These are phyloP conservation scores for Monopis laevigella DNA, from an alignment of 2,888 invertebrate genomes.

Conservation along the genomic window DNA sequence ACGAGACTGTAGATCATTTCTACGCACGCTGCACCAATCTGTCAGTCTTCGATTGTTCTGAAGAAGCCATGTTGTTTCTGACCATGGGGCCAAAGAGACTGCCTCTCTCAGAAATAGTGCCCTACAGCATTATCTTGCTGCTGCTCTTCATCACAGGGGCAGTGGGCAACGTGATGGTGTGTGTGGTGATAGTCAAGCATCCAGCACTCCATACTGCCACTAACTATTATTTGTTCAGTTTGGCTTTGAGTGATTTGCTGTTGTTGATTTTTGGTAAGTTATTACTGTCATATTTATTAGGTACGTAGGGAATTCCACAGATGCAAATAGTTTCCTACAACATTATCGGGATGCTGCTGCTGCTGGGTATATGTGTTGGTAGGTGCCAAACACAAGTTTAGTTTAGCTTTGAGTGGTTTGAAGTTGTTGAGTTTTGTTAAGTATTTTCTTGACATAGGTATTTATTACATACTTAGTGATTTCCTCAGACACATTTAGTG, in stretches of 20 bases:
- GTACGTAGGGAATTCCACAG: too few species aligned
- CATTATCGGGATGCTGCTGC: too few species aligned
- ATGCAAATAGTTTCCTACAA: too few species aligned
- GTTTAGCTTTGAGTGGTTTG: too few species aligned
- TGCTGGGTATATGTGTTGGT: too few species aligned
- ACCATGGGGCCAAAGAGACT: conserved; percentile 71
- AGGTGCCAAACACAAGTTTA: too few species aligned
- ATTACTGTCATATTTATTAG: too few species aligned
- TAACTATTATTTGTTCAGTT: conserved; percentile 90
- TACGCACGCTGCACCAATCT: conserved; percentile 39
- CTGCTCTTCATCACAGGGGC: conserved; percentile 85
- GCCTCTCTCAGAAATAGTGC: conserved; percentile 61
- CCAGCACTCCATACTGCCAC: conserved; percentile 89
- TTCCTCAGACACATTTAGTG: too few species aligned
- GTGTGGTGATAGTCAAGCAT: conserved; percentile 84
- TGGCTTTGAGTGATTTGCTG: conserved; percentile 87
- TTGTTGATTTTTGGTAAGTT: conserved; percentile 83
- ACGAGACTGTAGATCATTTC: conserved; percentile 2
- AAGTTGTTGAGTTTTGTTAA: too few species aligned
- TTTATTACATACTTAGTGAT: too few species aligned
- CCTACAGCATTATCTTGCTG: conserved; percentile 76
- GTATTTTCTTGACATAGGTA: too few species aligned
- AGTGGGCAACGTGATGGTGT: conserved; percentile 85
- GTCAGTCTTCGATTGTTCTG: conserved; percentile 63
- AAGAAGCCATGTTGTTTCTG: conserved; percentile 67